A percentile compares a stretch with the other conserved stretches of the same genome.
phyloP scores from a whole-genome alignment of 2,797 vertebrate species.

The Molossus alvarezi region DNA sequence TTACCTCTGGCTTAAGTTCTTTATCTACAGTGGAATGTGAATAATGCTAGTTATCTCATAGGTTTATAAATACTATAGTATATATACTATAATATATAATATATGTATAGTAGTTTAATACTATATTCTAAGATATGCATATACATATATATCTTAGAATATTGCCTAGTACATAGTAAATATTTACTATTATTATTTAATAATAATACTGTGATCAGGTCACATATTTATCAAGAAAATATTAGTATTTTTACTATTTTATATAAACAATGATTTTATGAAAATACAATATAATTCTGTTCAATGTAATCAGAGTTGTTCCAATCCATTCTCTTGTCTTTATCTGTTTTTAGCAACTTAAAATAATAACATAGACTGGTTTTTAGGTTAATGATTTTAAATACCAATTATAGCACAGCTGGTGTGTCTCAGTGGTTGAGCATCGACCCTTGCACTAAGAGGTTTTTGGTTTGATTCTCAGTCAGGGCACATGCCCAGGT shows the following conservation, averaged over 20 bases:
- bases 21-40: not conserved
- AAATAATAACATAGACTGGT: not conserved
- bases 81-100: not conserved
- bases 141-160: not conserved
- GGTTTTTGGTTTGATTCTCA: too few relatives aligned
- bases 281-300: not conserved
- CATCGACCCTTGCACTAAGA: too few relatives aligned
- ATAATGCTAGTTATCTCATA: not conserved
- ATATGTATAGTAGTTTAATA: not conserved
- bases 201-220: not conserved
- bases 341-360: not conserved
- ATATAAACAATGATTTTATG: not conserved
- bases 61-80: not conserved
- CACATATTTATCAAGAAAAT: not conserved
- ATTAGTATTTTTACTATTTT: not conserved
- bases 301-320: not conserved
- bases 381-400: conserved; percentile 13
- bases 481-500: too few relatives aligned
- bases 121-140: not conserved
- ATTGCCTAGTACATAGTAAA: conserved; percentile 9
- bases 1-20: not conserved
- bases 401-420: not conserved
- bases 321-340: not conserved
- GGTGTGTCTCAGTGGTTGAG: too few relatives aligned
- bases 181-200: not conserved